Evolutionary conservation across 2,113 vertebrate genomes (phyloP), one percentile per base, ranked within the genome.

Genomic region (Dicentrarchus labrax): DNA sequence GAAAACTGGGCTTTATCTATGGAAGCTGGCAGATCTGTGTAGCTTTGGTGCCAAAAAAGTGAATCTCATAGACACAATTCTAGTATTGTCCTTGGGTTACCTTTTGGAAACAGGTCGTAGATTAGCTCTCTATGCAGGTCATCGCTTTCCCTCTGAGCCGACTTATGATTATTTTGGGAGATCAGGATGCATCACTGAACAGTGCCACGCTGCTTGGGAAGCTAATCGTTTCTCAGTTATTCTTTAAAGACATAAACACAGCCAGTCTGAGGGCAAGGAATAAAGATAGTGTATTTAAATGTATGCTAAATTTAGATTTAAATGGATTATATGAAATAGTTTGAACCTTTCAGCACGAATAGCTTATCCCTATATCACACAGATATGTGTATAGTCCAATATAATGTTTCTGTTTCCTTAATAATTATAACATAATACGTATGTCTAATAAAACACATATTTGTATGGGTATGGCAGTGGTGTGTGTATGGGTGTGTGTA

Each of bases 101-200:
- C 38, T 70, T n/a, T 38, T 74, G 19, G 53, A 54, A 69, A 8
- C 45, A 4, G 22, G 22, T 57, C 19, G 36, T 13, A 38, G 17
- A 57, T 64, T 57, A 17, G 47, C 53, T 78, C 43, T 72, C 38
- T 60, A 4, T 36, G 75, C 47, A 66, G 67, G 43, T 43, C 21
- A 74, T 73, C 11, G 21, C 21, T 69, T 81, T 77, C 45, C 67
- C 15, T 76, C 67, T 53, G 22, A 60, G 59, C 43, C 5, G 10
- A 64, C 24, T 64, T 64, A 7, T 19, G 64, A 54, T 60, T 72
- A 54, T 45, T 72, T 68, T 53, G 70, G 56, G 62, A 22, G 62
- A 74, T 74, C 17, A 38, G 41, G 11, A 57, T 45, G 72, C 17
- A 13, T 62, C 48, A 39, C 9, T 47, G 39, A 66, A 36, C 59